Evolutionary conservation across 2,113 vertebrate genomes (phyloP).

Genomic region (Nibea coibor): DNA sequence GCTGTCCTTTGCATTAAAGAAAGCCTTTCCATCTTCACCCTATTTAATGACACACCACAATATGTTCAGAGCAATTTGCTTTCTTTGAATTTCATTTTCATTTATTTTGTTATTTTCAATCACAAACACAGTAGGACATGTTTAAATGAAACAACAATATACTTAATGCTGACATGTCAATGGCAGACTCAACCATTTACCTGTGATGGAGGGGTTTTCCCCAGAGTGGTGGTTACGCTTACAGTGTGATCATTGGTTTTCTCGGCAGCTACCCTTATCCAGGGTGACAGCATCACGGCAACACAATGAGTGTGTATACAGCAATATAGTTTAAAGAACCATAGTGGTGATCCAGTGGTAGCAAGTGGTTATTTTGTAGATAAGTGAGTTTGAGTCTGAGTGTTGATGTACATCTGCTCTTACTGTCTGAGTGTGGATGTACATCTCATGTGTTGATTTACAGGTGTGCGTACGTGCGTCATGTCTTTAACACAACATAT

Average conservation of each 20-base stretch:
- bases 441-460: slow-evolving; percentile 48
- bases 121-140: neutral
- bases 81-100: neutral
- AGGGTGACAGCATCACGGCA: slow-evolving; percentile 69
- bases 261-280: slow-evolving; percentile 72
- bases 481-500: neutral
- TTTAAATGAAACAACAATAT: slow-evolving; percentile 24
- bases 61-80: neutral
- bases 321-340: slow-evolving; percentile 56
- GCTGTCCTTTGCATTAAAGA: slow-evolving; percentile 19
- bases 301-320: slow-evolving; percentile 62
- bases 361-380: slow-evolving; percentile 63
- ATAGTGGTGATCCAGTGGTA: slow-evolving; percentile 66
- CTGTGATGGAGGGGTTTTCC: slow-evolving; percentile 38
- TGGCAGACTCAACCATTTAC: slow-evolving; percentile 32
- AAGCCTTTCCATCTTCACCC: slow-evolving; percentile 7
- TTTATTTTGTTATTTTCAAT: neutral
- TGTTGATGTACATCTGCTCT: slow-evolving; percentile 49
- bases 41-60: neutral
- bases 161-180: slow-evolving; percentile 27
- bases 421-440: slow-evolving; percentile 47
- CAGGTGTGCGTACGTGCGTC: slow-evolving; percentile 40
- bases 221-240: slow-evolving; percentile 54
- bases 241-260: slow-evolving; percentile 70
- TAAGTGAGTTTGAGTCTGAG: slow-evolving; percentile 48